Conservation (phyloP, 2,797 vertebrate species). For the Mycteria americana region DNA sequence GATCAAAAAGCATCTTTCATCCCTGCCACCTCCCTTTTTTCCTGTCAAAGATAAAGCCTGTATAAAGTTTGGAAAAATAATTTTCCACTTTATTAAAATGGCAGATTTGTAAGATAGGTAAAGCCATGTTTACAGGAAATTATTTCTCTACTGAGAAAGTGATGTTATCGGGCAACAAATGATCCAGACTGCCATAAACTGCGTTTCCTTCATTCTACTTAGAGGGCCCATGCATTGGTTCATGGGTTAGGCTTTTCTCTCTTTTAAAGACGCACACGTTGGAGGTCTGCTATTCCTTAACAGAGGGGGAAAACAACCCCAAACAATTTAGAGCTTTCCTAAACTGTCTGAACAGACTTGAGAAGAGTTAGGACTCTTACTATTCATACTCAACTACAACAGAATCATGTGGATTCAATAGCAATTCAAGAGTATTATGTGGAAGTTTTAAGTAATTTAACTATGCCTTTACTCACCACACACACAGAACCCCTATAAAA, state of each 20-base stretch:
- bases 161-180: conserved; percentile 8
- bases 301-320: background rate
- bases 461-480: no score
- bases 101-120: background rate
- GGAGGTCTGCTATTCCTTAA: background rate
- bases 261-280: background rate
- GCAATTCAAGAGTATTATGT: no score
- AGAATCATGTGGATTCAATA: background rate
- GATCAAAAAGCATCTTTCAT: background rate
- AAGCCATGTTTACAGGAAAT: conserved; percentile 43
- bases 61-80: conserved; percentile 7
- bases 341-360: background rate
- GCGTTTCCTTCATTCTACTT: background rate
- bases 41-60: conserved; percentile 9
- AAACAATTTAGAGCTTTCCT: background rate
- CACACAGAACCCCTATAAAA: background rate
- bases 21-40: background rate
- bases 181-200: background rate
- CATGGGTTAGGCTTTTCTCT: background rate
- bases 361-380: background rate
- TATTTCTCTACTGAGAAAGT: background rate
- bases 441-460: background rate
- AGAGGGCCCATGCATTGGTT: background rate
- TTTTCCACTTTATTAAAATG: conserved; percentile 28
- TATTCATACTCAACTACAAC: background rate